These are phyloP conservation scores for Ictalurus furcatus DNA, from an alignment of 2,113 vertebrate genomes.

Conservation along the genomic window DNA sequence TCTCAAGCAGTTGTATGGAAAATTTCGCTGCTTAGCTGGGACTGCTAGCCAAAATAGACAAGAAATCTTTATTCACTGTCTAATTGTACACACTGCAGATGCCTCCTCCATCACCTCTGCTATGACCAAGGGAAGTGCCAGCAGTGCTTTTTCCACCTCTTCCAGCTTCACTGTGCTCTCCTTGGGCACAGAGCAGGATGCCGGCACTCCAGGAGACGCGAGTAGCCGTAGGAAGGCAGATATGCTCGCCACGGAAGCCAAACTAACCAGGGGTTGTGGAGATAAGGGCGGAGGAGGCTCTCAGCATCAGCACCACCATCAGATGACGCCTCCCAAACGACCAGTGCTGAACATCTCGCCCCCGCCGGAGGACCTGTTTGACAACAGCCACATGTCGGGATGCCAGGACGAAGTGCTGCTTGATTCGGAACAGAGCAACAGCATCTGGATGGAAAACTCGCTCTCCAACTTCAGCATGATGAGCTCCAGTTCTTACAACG, in stretches of 20 bases:
- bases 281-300: conserved; percentile 72
- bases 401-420: conserved; percentile 89
- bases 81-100: conserved; percentile 96
- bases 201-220: conserved; percentile 81
- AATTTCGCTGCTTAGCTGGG: conserved; percentile 80
- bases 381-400: conserved; percentile 91
- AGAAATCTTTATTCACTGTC: conserved; percentile 86
- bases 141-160: conserved; percentile 97
- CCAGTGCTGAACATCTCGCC: conserved; percentile 96
- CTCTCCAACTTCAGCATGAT: conserved; percentile 97
- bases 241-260: conserved; percentile 57
- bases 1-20: conserved; percentile 53
- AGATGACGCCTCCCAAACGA: conserved; percentile 88
- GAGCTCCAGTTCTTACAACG: conserved; percentile 95
- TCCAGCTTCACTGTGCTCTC: conserved; percentile 91
- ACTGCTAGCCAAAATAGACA: conserved; percentile 86
- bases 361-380: conserved; percentile 95
- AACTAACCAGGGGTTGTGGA: conserved; percentile 58
- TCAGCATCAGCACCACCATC: conserved; percentile 81
- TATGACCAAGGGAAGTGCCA: conserved; percentile 97
- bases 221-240: conserved; percentile 76
- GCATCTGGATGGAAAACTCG: conserved; percentile 98
- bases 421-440: conserved; percentile 97
- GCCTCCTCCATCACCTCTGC: conserved; percentile 91
- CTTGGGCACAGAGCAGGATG: conserved; percentile 83